Evolutionary conservation across 64 coral and sea anemone species (phyloP).

Genomic region (Stichodactyla helianthus): DNA sequence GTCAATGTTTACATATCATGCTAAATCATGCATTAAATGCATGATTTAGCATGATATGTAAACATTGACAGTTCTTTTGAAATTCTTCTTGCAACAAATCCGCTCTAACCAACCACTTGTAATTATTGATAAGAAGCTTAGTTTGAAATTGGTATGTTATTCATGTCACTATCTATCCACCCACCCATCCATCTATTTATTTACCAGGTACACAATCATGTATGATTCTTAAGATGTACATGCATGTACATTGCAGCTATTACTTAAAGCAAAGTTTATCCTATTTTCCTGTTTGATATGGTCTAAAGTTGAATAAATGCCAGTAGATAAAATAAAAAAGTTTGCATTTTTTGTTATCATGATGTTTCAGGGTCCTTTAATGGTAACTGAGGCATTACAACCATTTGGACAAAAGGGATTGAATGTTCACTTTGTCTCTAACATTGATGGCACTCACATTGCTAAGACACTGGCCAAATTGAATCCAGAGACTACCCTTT

Average conservation of each 20-base stretch:
- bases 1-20: background rate
- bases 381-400: conserved; percentile 93
- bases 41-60: background rate
- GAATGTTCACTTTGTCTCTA: conserved; percentile 92
- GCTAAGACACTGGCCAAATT: conserved; percentile 75
- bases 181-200: conserved; percentile 17
- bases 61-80: background rate
- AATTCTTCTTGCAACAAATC: no score
- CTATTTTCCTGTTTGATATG: no score
- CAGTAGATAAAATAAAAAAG: no score
- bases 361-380: conserved; percentile 61
- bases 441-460: conserved; percentile 96
- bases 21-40: background rate
- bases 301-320: no score
- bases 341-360: no score
- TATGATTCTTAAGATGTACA: no score
- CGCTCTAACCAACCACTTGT: background rate
- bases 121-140: no score
- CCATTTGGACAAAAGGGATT: conserved; percentile 65
- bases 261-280: no score
- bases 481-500: conserved; percentile 86
- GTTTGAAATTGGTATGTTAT: no score
- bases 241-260: no score
- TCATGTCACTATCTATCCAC: no score
- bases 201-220: no score